These are phyloP conservation scores for Corythucha ciliata DNA, from an alignment of 2,888 invertebrate species.

Conservation along the genomic window DNA sequence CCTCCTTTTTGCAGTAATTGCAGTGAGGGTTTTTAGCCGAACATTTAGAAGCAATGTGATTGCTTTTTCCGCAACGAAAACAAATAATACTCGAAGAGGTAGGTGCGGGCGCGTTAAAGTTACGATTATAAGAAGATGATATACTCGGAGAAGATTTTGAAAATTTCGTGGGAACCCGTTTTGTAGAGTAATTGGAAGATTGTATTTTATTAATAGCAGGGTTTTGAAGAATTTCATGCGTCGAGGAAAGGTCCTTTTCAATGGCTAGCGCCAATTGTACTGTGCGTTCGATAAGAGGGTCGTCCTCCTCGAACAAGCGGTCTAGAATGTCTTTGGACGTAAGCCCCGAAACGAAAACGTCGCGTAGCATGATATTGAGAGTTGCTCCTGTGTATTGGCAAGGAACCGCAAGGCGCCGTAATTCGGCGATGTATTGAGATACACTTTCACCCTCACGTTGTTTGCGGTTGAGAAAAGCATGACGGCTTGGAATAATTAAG, in stretches of 20 bases:
- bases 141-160: too few relatives aligned
- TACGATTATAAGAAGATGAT: too few relatives aligned
- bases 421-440: background rate
- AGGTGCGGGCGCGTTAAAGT: too few relatives aligned
- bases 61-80: constrained; percentile 1
- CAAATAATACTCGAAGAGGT: too few relatives aligned
- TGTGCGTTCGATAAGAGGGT: background rate
- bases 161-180: too few relatives aligned
- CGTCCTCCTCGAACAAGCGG: background rate
- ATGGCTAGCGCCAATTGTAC: background rate
- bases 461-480: constrained; percentile 5
- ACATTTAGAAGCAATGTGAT: constrained; percentile 3
- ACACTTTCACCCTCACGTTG: constrained; percentile 1
- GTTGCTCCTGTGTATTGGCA: background rate
- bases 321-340: background rate
- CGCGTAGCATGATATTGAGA: constrained; percentile 1
- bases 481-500: constrained; percentile 1
- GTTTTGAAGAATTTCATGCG: too few relatives aligned
- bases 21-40: constrained; percentile 8
- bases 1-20: constrained; percentile 1
- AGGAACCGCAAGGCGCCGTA: background rate
- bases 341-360: background rate
- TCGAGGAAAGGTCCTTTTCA: too few relatives aligned
- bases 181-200: too few relatives aligned
- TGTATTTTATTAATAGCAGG: too few relatives aligned